Conservation (phyloP, 2,797 vertebrate species). For the Girardinus metallicus region DNA sequence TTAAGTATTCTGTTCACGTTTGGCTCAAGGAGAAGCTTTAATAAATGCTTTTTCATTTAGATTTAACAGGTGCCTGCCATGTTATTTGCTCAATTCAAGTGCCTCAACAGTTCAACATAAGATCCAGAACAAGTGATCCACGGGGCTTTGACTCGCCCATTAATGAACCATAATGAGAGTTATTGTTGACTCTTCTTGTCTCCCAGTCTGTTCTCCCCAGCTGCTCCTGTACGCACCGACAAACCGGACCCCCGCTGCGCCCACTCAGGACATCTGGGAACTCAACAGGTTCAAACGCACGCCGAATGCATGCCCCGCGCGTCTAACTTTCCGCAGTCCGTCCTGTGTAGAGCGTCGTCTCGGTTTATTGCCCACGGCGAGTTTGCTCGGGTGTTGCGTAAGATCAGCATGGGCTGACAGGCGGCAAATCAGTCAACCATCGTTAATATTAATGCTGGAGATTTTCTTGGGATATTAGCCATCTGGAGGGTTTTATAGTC, state of each 20-base stretch:
- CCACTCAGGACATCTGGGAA: constrained; percentile 32
- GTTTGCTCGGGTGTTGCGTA: constrained; percentile 22
- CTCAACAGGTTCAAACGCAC: constrained; percentile 33
- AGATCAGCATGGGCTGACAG: constrained; percentile 15
- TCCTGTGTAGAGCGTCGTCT: background rate
- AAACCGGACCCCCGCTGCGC: constrained; percentile 23
- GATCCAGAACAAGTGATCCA: constrained; percentile 28
- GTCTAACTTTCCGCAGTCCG: background rate
- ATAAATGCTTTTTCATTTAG: constrained; percentile 6
- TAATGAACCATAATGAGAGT: constrained; percentile 19
- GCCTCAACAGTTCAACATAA: constrained; percentile 11
- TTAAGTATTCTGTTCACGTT: background rate
- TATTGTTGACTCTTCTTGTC: constrained; percentile 11
- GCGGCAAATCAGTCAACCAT: constrained; percentile 37
- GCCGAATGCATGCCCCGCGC: background rate
- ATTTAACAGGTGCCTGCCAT: constrained; percentile 6
- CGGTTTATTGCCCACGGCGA: constrained; percentile 1
- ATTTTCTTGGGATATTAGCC: constrained; percentile 22
- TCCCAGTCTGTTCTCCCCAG: constrained; percentile 19
- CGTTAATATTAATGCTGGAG: constrained; percentile 25
- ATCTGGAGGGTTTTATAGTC: constrained; percentile 34
- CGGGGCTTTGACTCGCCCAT: constrained; percentile 20
- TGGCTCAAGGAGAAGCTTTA: background rate
- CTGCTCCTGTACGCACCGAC: constrained; percentile 26
- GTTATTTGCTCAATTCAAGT: constrained; percentile 27